These are phyloP conservation scores for Glomeris maerens DNA, from an alignment of 1,140 invertebrate genomes.

Conservation along the genomic window DNA sequence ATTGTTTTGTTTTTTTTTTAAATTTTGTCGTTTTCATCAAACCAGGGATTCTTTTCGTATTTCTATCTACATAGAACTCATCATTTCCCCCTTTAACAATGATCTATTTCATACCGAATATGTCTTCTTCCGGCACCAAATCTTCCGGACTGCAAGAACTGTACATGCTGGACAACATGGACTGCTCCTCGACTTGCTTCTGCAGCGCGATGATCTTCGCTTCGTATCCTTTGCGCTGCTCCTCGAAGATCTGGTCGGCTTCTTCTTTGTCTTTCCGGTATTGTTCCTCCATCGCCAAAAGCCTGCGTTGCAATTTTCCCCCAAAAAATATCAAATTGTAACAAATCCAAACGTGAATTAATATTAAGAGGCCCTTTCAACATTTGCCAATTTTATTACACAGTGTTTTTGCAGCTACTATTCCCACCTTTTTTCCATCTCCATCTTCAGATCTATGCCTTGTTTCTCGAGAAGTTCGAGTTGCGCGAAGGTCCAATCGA, in stretches of 20 bases:
- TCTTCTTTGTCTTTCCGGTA: constrained; percentile 93
- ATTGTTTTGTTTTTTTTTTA: constrained; percentile 11
- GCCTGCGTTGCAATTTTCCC: constrained; percentile 21
- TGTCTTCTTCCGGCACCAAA: constrained; percentile 77
- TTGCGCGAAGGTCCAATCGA: constrained; percentile 98
- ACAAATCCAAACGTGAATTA: too few relatives aligned
- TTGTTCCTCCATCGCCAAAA: constrained; percentile 86
- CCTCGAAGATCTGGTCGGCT: constrained; percentile 89
- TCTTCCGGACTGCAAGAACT: constrained; percentile 88
- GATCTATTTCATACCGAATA: constrained; percentile 74
- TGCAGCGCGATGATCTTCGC: constrained; percentile 92
- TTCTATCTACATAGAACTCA: too few relatives aligned
- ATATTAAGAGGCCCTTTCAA: too few relatives aligned
- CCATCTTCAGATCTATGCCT: constrained; percentile 92
- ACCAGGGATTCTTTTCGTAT: too few relatives aligned
- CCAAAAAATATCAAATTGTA: too few relatives aligned
- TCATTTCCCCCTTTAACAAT: constrained; percentile 8
- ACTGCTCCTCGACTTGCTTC: constrained; percentile 95
- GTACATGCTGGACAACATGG: constrained; percentile 97
- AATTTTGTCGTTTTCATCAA: constrained; percentile 1
- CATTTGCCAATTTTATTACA: too few relatives aligned
- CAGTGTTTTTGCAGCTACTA: neutral
- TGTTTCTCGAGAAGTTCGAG: constrained; percentile 95
- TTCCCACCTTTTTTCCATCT: constrained; percentile 80
- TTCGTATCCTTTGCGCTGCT: constrained; percentile 96